Percentiles rank a stretch among this genome's conserved stretches.
phyloP scores from a whole-genome alignment of 64 coral and sea anemone genomes.

The Montipora foliosa region DNA sequence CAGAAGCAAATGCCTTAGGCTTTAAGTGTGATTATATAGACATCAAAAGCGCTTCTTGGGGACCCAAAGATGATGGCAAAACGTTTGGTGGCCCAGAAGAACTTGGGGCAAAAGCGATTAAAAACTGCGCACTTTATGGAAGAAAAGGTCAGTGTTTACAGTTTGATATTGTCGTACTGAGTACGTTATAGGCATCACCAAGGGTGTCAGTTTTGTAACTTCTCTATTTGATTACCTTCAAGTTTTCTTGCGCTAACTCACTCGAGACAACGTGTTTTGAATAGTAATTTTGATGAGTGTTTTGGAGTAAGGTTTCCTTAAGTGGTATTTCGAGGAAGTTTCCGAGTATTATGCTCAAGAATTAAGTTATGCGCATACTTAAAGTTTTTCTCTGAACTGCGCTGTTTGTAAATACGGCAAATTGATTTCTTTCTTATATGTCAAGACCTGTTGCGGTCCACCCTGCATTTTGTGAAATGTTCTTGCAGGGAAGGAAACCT shows the following conservation, averaged over 20 bases:
- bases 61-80: constrained; percentile 90
- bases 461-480: too few species aligned
- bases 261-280: background rate
- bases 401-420: background rate
- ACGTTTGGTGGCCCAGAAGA: constrained; percentile 78
- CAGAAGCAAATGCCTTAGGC: constrained; percentile 73
- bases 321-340: background rate
- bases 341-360: background rate
- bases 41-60: constrained; percentile 94
- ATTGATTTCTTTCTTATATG: background rate
- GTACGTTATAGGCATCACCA: too few species aligned
- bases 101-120: constrained; percentile 66
- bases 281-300: background rate
- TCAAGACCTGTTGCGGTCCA: too few species aligned
- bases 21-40: constrained; percentile 83
- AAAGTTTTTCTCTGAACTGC: background rate
- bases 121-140: constrained; percentile 66
- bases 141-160: constrained; percentile 65
- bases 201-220: background rate
- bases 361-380: background rate
- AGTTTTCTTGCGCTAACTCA: too few species aligned
- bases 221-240: background rate
- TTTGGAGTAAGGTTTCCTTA: too few species aligned
- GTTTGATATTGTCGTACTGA: background rate
- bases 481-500: background rate